phyloP scores from a whole-genome alignment of 2,797 vertebrate species.

The Mastacembelus armatus region DNA sequence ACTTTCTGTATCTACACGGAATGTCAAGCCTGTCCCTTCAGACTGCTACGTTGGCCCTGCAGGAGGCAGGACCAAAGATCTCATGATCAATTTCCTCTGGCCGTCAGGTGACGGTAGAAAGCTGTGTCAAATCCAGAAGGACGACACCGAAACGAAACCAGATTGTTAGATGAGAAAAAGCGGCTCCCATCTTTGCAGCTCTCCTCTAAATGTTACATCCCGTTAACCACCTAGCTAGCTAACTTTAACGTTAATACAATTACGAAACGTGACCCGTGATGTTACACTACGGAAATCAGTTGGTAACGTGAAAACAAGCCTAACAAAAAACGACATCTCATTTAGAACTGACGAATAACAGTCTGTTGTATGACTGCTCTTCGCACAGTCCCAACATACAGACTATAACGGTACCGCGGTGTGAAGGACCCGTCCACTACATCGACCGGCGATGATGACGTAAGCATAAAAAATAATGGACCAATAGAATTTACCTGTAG shows the following conservation, averaged over 20 bases:
- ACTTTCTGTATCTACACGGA: accelerated
- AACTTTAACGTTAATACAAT: too few species aligned
- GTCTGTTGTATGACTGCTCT: too few species aligned
- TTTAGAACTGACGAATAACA: too few species aligned
- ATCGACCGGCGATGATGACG: slow-evolving; percentile 30
- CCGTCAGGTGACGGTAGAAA: slow-evolving; percentile 37
- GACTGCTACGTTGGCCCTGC: accelerated
- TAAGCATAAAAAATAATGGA: accelerated
- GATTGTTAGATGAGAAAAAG: too few species aligned
- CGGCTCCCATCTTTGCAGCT: neutral
- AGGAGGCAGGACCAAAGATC: neutral
- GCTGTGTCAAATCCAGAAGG: neutral
- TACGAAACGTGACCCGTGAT: too few species aligned
- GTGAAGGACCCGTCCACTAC: too few species aligned
- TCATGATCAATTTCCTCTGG: slow-evolving; percentile 2
- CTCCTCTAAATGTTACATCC: too few species aligned
- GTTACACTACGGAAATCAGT: too few species aligned
- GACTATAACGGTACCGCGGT: slow-evolving; percentile 18
- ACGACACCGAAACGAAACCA: neutral
- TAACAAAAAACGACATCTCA: too few species aligned
- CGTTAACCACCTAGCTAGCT: too few species aligned
- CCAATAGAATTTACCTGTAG: neutral
- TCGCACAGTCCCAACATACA: neutral
- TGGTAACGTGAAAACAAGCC: too few species aligned
- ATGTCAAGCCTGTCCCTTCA: neutral